Evolutionary conservation across 2,797 vertebrate species (phyloP).

Genomic region (Cottoperca gobio): DNA sequence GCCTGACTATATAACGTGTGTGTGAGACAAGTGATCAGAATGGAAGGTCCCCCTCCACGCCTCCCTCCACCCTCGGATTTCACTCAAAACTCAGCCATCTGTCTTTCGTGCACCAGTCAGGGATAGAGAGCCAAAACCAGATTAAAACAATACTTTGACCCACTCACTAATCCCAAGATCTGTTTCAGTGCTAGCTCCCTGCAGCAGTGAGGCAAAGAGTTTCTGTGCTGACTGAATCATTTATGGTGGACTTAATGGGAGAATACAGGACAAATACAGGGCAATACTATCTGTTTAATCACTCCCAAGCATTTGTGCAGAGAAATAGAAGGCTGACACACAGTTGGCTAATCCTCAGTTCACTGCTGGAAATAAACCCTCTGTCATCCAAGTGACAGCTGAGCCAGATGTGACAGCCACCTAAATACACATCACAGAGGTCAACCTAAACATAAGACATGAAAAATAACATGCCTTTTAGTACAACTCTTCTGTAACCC

Average conservation of each 20-base stretch:
- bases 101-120: slow-evolving; percentile 48
- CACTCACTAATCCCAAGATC: slow-evolving; percentile 64
- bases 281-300: slow-evolving; percentile 21
- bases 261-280: slow-evolving; percentile 1
- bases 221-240: slow-evolving; percentile 3
- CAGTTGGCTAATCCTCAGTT: slow-evolving; percentile 30
- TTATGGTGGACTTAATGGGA: slow-evolving; percentile 4
- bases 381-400: slow-evolving; percentile 20
- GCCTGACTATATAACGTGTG: slow-evolving; percentile 14
- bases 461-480: slow-evolving; percentile 7
- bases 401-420: slow-evolving; percentile 36
- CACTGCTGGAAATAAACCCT: slow-evolving; percentile 26
- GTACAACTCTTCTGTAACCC: background rate
- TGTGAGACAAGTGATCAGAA: slow-evolving; percentile 10
- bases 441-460: slow-evolving; percentile 19
- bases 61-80: slow-evolving; percentile 11
- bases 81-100: slow-evolving; percentile 64
- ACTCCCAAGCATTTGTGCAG: slow-evolving; percentile 3
- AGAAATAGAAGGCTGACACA: background rate
- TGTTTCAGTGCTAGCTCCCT: slow-evolving; percentile 35
- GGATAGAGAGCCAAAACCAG: slow-evolving; percentile 51
- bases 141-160: slow-evolving; percentile 73
- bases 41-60: background rate
- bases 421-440: slow-evolving; percentile 18
- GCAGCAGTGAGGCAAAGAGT: background rate